Evolutionary conservation across 2,113 vertebrate genomes (phyloP).

Genomic region (Muscicapa adusta): DNA sequence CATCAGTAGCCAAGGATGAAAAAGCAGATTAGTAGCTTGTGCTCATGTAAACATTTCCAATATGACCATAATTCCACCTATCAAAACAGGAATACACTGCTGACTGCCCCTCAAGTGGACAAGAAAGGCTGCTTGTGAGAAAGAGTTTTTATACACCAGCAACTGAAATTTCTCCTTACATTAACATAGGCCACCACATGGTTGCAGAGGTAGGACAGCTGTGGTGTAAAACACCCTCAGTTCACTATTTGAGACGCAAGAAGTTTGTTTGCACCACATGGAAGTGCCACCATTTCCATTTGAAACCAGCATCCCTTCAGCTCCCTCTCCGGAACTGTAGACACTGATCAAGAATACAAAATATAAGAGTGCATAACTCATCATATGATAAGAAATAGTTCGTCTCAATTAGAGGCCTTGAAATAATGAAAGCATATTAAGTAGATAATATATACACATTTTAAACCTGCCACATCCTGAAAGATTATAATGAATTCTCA

Average conservation of each 20-base stretch:
- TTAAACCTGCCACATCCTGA: neutral
- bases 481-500: neutral
- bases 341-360: neutral
- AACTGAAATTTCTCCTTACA: neutral
- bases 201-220: neutral
- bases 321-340: neutral
- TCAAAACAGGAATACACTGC: neutral
- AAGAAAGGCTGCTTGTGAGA: neutral
- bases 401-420: neutral
- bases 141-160: neutral
- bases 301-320: neutral
- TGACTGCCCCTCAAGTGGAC: neutral
- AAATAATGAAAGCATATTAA: neutral
- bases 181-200: neutral
- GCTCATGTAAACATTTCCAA: neutral
- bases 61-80: neutral
- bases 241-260: neutral
- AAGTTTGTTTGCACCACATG: neutral
- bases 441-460: neutral
- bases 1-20: neutral
- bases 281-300: neutral
- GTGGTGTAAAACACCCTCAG: neutral
- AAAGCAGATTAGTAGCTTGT: neutral
- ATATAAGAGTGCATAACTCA: neutral
- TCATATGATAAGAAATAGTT: neutral